Conservation (phyloP, 92 coral and sea anemone species). For the Nematostella vectensis region DNA sequence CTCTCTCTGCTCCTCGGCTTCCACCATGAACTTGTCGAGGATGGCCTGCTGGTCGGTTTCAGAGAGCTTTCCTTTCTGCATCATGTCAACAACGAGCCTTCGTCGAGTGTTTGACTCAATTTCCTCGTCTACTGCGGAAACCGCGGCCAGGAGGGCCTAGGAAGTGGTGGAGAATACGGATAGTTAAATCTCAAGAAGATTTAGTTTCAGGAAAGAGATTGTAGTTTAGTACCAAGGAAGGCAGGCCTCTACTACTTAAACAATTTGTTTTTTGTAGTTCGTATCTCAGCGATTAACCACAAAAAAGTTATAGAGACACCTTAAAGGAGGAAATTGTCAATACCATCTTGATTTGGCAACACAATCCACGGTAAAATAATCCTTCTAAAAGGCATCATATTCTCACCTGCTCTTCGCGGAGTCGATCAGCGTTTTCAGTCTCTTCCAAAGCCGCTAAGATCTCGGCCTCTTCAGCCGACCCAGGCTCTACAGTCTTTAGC, state of each 20-base stretch:
- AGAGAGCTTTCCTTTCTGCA: slow-evolving; percentile 54
- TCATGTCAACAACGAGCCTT: slow-evolving; percentile 52
- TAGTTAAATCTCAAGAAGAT: too few species aligned
- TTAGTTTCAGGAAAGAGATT: too few species aligned
- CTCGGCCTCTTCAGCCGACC: slow-evolving; percentile 72
- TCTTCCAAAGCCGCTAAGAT: slow-evolving; percentile 60
- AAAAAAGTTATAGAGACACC: too few species aligned
- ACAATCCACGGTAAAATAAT: too few species aligned
- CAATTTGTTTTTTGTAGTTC: too few species aligned
- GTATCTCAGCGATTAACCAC: too few species aligned
- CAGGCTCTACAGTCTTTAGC: slow-evolving; percentile 64
- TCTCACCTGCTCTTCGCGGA: slow-evolving; percentile 47
- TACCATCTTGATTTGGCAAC: too few species aligned
- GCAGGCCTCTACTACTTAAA: too few species aligned
- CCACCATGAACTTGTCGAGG: slow-evolving; percentile 61
- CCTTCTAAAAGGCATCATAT: too few species aligned
- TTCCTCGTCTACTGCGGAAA: slow-evolving; percentile 63
- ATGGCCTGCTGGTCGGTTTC: slow-evolving; percentile 65
- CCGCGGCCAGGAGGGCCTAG: slow-evolving; percentile 31
- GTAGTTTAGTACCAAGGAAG: too few species aligned
- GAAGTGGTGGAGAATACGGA: too few species aligned
- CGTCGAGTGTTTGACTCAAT: slow-evolving; percentile 35
- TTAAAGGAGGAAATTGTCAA: too few species aligned
- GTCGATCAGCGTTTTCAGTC: slow-evolving; percentile 47
- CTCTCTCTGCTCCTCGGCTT: slow-evolving; percentile 66